Evolutionary conservation across 2,113 vertebrate species (phyloP), one percentile per base, ranked within the genome.

Genomic region (Psettodes erumei): DNA sequence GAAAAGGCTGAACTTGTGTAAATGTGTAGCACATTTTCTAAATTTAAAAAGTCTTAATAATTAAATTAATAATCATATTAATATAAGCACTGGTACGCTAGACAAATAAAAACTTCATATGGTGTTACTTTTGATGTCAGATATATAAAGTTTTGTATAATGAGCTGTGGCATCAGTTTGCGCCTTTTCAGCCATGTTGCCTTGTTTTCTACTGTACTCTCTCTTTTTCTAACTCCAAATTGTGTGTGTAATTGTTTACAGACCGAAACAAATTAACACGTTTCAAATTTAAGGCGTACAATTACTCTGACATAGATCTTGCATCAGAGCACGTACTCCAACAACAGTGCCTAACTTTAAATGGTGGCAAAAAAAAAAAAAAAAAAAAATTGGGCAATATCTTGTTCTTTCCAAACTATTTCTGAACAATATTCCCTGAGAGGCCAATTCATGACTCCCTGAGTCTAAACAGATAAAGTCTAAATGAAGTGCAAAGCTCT

Each of bases 371-470:
- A 38, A 15, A 51, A 15, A 8, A 40, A 33, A 59, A 11, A 59
- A 9, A 38, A 15, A 51, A 15, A 8, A 40, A 33, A 59, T 66
- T 71, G 60, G 7, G 67, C 37, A 79, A 79, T 13, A 60, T 60
- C 59, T 50, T 42, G 8, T 25, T 64, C 21, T 85, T 63, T 38
- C 48, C 59, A 64, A 77, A 78, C 45, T 3, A 10, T 78, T 43
- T 53, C n/a, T 11, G 47, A 77, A 59, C 11, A 73, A 56, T 63
- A 68, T 72, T 72, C 72, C 53, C 63, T 21, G 23, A 18, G 69
- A 75, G 71, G 61, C 2, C 50, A 19, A 32, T 45, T 62, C 37
- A 18, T 27, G 28, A 30, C 47, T 65, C 50, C 45, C 28, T 7
- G 28, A 67, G 25, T 38, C 65, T 9, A 7, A 68, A 55, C 12